Percentiles rank a stretch among this genome's conserved stretches.
phyloP scores from a whole-genome alignment of 92 coral and sea anemone genomes.

The Epizoanthus illoricatus region DNA sequence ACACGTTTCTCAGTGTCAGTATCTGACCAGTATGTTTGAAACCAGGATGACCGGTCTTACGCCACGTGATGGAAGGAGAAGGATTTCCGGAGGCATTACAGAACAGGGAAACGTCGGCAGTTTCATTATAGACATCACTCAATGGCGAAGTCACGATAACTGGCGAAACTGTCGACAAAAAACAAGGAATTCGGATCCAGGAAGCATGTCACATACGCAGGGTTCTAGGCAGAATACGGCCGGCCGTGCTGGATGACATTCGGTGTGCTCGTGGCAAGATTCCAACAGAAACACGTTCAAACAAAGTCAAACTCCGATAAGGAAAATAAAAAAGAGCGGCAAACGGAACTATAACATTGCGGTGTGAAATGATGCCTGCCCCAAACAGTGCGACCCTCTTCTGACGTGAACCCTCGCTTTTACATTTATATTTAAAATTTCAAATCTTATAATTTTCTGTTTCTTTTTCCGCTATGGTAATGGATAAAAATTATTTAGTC shows the following conservation, averaged over 20 bases:
- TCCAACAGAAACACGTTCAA: background rate
- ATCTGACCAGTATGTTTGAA: background rate
- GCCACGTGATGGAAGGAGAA: conserved; percentile 44
- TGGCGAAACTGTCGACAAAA: conserved; percentile 33
- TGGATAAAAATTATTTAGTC: no score
- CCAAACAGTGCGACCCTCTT: background rate
- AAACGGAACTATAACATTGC: background rate
- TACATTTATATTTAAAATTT: no score
- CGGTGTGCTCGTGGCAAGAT: background rate
- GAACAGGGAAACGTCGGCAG: conserved; percentile 6
- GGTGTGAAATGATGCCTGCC: background rate
- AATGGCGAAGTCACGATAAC: background rate
- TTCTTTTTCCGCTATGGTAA: no score
- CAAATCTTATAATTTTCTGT: no score
- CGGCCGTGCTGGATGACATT: background rate
- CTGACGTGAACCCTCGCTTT: background rate
- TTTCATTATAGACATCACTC: conserved; percentile 23
- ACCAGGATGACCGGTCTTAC: conserved; percentile 1
- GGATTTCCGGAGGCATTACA: conserved; percentile 54
- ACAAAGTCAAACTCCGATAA: background rate
- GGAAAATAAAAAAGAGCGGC: no score
- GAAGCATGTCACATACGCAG: background rate
- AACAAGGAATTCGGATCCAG: conserved; percentile 30
- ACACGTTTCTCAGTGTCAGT: background rate
- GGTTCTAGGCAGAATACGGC: conserved; percentile 12